Conservation (phyloP, 2,888 invertebrate genomes). For the Acanthopleura granulata region DNA sequence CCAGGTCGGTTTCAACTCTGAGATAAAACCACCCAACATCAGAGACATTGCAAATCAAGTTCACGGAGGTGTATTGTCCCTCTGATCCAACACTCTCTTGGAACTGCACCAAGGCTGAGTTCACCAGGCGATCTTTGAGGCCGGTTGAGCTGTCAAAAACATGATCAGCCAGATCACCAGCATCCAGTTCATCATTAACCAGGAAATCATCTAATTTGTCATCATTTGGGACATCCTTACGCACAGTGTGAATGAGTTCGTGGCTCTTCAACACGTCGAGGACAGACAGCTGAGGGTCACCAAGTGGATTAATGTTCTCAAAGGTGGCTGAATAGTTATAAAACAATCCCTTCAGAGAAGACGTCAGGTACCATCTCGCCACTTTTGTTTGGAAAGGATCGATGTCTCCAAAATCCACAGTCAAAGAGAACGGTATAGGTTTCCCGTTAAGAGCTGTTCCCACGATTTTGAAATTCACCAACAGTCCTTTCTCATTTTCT, state of each 20-base stretch:
- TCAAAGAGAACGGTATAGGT: constrained; percentile 39
- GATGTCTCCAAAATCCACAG: constrained; percentile 45
- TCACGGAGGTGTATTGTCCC: constrained; percentile 25
- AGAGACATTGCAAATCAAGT: constrained; percentile 19
- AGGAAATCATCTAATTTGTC: constrained; percentile 42
- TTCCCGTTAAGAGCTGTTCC: constrained; percentile 36
- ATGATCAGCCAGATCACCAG: constrained; percentile 34
- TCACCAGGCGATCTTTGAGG: constrained; percentile 22
- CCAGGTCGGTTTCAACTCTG: constrained; percentile 31
- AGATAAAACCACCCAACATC: constrained; percentile 27
- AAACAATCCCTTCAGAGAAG: constrained; percentile 44
- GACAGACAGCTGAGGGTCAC: constrained; percentile 46
- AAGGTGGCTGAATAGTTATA: constrained; percentile 49
- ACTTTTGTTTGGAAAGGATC: constrained; percentile 36
- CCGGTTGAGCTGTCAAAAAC: constrained; percentile 38
- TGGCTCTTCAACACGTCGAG: constrained; percentile 38
- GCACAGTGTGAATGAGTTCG: constrained; percentile 41
- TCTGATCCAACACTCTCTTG: background rate
- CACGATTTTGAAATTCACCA: constrained; percentile 44
- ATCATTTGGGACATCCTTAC: constrained; percentile 32
- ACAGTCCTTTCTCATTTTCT: constrained; percentile 51
- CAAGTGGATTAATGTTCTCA: constrained; percentile 48
- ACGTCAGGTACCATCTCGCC: constrained; percentile 44
- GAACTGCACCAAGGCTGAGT: constrained; percentile 19
- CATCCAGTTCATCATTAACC: constrained; percentile 37